Conservation (phyloP, 1,140 invertebrate genomes). For the Drosophila takahashii region DNA sequence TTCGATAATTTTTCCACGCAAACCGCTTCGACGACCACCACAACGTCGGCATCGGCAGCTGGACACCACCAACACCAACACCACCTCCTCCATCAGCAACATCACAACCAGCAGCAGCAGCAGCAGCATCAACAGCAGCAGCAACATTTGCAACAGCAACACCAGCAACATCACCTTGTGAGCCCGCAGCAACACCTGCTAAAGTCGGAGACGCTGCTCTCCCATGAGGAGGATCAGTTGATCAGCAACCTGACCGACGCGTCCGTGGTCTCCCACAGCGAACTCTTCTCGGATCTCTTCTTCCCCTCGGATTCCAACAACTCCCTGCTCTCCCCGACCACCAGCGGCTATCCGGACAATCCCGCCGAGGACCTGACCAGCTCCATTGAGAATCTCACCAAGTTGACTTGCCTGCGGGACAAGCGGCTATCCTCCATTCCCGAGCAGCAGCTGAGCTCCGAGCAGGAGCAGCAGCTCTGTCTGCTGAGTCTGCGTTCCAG, state of each 20-base stretch:
- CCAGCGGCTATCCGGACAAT: slow-evolving; percentile 61
- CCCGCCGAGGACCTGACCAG: slow-evolving; percentile 73
- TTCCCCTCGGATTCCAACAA: slow-evolving; percentile 81
- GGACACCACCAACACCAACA: slow-evolving; percentile 57
- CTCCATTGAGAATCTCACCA: slow-evolving; percentile 80
- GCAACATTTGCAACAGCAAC: slow-evolving; percentile 51
- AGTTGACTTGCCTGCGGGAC: slow-evolving; percentile 80
- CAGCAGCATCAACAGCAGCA: slow-evolving; percentile 54
- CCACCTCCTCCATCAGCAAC: slow-evolving; percentile 38
- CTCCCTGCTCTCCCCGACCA: slow-evolving; percentile 72
- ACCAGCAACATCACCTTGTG: slow-evolving; percentile 45
- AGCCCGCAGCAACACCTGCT: slow-evolving; percentile 48
- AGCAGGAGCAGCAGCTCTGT: slow-evolving; percentile 70
- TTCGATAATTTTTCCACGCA: slow-evolving; percentile 83
- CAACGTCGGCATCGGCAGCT: slow-evolving; percentile 52
- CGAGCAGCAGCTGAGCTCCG: slow-evolving; percentile 79
- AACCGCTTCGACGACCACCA: slow-evolving; percentile 64
- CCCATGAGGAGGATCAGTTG: slow-evolving; percentile 78
- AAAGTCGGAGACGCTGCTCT: slow-evolving; percentile 64
- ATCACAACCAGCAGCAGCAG: slow-evolving; percentile 35
- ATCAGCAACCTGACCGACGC: slow-evolving; percentile 75
- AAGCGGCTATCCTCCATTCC: slow-evolving; percentile 84
- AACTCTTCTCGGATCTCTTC: slow-evolving; percentile 81
- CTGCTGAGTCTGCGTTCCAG: slow-evolving; percentile 78
- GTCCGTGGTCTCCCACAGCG: slow-evolving; percentile 66